Percentiles rank a stretch among this genome's conserved stretches.
phyloP scores from a whole-genome alignment of 35 echinoderm and acorn worm species.

The Nesometra sesokonis region DNA sequence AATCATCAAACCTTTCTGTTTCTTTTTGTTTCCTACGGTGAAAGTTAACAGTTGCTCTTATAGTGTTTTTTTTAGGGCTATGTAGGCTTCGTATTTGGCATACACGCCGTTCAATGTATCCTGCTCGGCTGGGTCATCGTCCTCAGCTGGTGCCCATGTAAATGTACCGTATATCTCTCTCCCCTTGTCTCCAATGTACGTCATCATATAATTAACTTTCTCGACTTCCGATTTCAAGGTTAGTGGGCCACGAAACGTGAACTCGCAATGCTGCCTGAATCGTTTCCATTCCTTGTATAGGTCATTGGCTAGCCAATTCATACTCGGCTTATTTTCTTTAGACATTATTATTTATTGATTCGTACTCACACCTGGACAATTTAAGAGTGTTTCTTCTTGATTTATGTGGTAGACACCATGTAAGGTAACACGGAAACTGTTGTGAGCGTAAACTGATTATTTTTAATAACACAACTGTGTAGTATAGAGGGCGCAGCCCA shows the following conservation, averaged over 20 bases:
- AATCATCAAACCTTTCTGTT: conserved; percentile 65
- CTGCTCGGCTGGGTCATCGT: neutral
- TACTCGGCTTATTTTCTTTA: neutral
- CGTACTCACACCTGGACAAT: neutral
- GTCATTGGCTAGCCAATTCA: neutral
- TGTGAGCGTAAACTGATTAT: too few relatives aligned
- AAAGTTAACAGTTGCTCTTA: conserved; percentile 59
- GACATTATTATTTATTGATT: neutral
- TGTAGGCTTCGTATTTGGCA: neutral
- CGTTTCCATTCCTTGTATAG: neutral
- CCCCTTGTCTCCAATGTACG: conserved; percentile 40
- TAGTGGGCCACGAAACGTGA: conserved; percentile 19
- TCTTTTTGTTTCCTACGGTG: conserved; percentile 29
- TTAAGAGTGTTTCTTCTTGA: neutral
- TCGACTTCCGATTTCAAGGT: conserved; percentile 15
- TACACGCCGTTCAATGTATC: neutral
- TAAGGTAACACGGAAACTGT: too few relatives aligned
- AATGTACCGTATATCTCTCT: conserved; percentile 33
- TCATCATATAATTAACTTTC: conserved; percentile 40
- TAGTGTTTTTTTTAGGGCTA: neutral
- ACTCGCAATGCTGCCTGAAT: conserved; percentile 27
- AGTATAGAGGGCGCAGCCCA: too few relatives aligned
- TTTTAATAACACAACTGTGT: too few relatives aligned
- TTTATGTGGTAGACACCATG: too few relatives aligned
- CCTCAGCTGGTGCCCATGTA: conserved; percentile 5